phyloP scores from a whole-genome alignment of 2,797 vertebrate genomes.

The Muscicapa striata region DNA sequence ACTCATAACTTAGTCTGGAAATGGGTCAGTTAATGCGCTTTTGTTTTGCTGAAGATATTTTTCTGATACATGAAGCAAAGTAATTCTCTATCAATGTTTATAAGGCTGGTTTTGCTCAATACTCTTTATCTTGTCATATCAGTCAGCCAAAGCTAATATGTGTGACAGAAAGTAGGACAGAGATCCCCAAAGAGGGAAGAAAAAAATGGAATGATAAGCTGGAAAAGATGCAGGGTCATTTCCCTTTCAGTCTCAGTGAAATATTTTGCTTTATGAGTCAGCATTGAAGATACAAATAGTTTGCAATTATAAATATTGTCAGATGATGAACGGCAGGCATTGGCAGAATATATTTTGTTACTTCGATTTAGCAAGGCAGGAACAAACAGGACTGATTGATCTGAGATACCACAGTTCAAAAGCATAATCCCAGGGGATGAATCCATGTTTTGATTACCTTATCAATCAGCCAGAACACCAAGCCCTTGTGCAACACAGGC shows the following conservation, averaged over 20 bases:
- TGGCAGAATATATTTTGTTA: background rate
- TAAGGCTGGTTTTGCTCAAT: slow-evolving; percentile 5
- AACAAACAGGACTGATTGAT: background rate
- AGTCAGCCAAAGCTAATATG: background rate
- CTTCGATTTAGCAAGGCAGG: background rate
- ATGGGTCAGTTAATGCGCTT: background rate
- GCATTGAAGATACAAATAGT: slow-evolving; percentile 3
- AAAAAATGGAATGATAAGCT: background rate
- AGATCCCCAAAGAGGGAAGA: background rate
- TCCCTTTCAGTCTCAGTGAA: slow-evolving; percentile 3
- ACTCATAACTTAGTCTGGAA: background rate
- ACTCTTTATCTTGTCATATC: slow-evolving; percentile 13
- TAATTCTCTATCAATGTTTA: background rate
- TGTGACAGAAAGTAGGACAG: slow-evolving; percentile 37
- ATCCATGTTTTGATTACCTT: background rate
- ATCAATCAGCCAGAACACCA: background rate
- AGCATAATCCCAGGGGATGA: background rate
- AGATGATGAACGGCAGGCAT: background rate
- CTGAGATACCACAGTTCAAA: background rate
- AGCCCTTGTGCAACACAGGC: background rate
- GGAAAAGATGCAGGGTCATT: slow-evolving; percentile 18
- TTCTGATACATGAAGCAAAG: background rate
- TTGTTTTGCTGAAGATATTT: background rate
- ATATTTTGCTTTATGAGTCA: slow-evolving; percentile 43
- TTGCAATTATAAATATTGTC: background rate